phyloP scores from a whole-genome alignment of 1,140 invertebrate species.

The Pissodes strobi region DNA sequence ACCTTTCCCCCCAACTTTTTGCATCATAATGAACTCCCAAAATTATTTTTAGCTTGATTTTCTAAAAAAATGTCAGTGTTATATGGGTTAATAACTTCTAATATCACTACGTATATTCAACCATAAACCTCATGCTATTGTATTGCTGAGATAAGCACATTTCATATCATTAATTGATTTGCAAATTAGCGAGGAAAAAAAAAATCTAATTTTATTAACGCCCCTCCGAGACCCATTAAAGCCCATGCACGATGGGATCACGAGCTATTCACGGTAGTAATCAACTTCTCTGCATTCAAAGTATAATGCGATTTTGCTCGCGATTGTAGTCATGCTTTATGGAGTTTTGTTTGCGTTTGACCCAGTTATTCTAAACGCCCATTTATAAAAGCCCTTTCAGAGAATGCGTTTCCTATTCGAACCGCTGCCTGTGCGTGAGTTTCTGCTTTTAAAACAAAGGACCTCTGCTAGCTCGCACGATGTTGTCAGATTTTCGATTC shows the following conservation, averaged over 20 bases:
- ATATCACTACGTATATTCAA: too few relatives aligned
- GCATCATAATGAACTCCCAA: too few relatives aligned
- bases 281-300: conserved; percentile 4
- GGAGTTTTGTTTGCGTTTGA: conserved; percentile 21
- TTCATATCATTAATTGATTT: too few relatives aligned
- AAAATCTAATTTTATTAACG: neutral
- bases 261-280: conserved; percentile 8
- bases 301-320: neutral
- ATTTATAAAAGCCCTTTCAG: conserved; percentile 4
- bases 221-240: neutral
- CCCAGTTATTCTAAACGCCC: conserved; percentile 17
- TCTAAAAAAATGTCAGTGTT: too few relatives aligned
- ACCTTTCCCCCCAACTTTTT: too few relatives aligned
- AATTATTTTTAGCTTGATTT: too few relatives aligned
- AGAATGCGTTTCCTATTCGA: conserved; percentile 6
- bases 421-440: neutral
- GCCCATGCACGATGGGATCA: neutral
- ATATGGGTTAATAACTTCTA: too few relatives aligned
- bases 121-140: too few relatives aligned
- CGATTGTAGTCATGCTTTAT: conserved; percentile 18
- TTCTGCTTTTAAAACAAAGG: conserved; percentile 7
- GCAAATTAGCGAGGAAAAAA: too few relatives aligned
- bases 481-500: too few relatives aligned
- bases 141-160: too few relatives aligned
- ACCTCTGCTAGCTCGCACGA: neutral